A percentile compares a stretch with the other conserved stretches of the same genome.
phyloP scores from a whole-genome alignment of 2,113 vertebrate species.

The Sisor rabdophorus region DNA sequence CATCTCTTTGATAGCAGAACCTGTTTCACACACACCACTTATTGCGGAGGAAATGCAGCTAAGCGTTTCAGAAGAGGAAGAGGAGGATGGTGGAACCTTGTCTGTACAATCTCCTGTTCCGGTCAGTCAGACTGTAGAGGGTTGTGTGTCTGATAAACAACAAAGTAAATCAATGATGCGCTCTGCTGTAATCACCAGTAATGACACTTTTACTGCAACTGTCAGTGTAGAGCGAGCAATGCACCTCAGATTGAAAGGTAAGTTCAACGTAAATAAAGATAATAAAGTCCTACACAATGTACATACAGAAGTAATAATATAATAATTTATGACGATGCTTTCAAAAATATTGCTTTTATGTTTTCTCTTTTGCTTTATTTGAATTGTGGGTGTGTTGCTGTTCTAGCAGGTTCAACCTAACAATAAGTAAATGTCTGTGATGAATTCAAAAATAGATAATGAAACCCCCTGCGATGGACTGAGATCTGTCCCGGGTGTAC shows the following conservation, averaged over 20 bases:
- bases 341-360: background rate
- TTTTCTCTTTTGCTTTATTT: no score
- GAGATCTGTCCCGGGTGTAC: no score
- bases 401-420: no score
- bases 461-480: no score
- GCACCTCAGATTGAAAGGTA: slow-evolving; percentile 92
- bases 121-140: slow-evolving; percentile 31
- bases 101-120: background rate
- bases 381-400: no score
- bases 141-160: slow-evolving; percentile 32
- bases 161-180: slow-evolving; percentile 32
- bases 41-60: slow-evolving; percentile 3
- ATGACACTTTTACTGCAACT: slow-evolving; percentile 75
- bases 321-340: background rate
- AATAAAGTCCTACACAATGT: background rate
- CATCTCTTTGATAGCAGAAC: slow-evolving; percentile 59
- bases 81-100: background rate
- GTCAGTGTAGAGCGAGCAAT: slow-evolving; percentile 87
- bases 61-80: slow-evolving; percentile 16
- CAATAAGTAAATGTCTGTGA: no score
- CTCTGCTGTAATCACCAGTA: slow-evolving; percentile 50
- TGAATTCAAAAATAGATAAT: no score
- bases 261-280: background rate
- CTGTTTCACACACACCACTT: slow-evolving; percentile 45
- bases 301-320: background rate